phyloP scores from a whole-genome alignment of 2,888 invertebrate genomes.

The Parnassius apollo region DNA sequence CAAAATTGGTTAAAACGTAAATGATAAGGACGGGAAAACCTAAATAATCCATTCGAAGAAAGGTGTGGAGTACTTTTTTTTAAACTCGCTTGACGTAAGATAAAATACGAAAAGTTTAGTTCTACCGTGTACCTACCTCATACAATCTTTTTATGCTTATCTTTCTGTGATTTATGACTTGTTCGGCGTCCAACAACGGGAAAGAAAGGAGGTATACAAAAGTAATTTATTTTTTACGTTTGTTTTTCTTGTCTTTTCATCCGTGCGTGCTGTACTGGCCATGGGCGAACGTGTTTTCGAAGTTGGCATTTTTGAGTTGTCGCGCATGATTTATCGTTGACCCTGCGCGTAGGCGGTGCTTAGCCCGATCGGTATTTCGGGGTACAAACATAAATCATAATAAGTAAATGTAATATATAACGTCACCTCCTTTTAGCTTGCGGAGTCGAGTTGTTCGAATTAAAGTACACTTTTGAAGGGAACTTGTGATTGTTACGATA shows the following conservation, averaged over 20 bases:
- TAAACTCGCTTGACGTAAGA: constrained; percentile 65
- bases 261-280: constrained; percentile 76
- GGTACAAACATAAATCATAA: constrained; percentile 67
- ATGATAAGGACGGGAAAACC: constrained; percentile 2
- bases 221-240: constrained; percentile 80
- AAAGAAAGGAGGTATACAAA: constrained; percentile 80
- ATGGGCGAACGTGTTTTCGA: constrained; percentile 75
- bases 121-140: constrained; percentile 78
- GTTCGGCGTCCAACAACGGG: constrained; percentile 79
- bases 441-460: constrained; percentile 31
- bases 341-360: constrained; percentile 75
- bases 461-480: constrained; percentile 13
- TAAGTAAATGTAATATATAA: constrained; percentile 39
- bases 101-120: constrained; percentile 79
- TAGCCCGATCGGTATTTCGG: constrained; percentile 77
- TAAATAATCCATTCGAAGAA: constrained; percentile 53
- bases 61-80: constrained; percentile 61
- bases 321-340: constrained; percentile 75
- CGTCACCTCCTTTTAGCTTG: constrained; percentile 40
- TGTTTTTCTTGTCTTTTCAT: constrained; percentile 78
- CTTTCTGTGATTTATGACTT: constrained; percentile 79
- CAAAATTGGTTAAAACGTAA: not conserved
- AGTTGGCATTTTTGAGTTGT: constrained; percentile 81
- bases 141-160: constrained; percentile 81
- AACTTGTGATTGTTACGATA: not conserved